Evolutionary conservation across 2,113 vertebrate species (phyloP), one percentile per base, ranked within the genome.

Genomic region (Lipophrys pholis): DNA sequence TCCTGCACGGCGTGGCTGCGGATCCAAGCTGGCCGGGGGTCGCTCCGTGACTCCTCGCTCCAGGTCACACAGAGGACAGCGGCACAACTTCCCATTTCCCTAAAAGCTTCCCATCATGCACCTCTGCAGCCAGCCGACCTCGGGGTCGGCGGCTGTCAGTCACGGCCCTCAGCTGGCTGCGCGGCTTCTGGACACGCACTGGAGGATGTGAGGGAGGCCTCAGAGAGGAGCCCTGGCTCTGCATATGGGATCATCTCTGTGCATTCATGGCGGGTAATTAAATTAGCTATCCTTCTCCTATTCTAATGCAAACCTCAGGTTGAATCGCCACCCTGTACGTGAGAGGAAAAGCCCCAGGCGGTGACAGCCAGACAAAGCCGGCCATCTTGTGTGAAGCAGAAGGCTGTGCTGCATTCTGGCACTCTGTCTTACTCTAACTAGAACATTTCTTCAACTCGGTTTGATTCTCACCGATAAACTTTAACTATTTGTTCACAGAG

Each of bases 281-380:
- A 94, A 94, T 94, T 94, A 94, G 85, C 84, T 82, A 70, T 93
- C 90, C 91, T 91, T 91, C 85, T 90, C 90, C 90, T 91, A 89
- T 92, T 92, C 92, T 93, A 93, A 93, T 92, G 82, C 91, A 93
- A 92, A 93, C 91, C 93, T 93, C 93, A 94, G 92, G 93, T 94
- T 92, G 87, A 89, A 89, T 90, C 76, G 14, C 79, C 85, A 78
- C 86, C 87, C 90, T 90, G 83, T 87, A 87, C 81, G 85, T 84
- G 88, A 89, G 80, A 89, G 90, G 89, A 91, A 92, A 84, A 80
- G 90, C 90, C 88, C 64, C 78, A 65, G 88, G 90, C 87, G 7
- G 59, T n/a, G 76, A 73, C 69, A 62, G 58, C 55, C 69, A 82
- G 83, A 89, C 80, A 82, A 83, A 87, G 71, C 77, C 71, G 50